phyloP scores from a whole-genome alignment of 2,113 vertebrate species.

The Oncorhynchus nerka region DNA sequence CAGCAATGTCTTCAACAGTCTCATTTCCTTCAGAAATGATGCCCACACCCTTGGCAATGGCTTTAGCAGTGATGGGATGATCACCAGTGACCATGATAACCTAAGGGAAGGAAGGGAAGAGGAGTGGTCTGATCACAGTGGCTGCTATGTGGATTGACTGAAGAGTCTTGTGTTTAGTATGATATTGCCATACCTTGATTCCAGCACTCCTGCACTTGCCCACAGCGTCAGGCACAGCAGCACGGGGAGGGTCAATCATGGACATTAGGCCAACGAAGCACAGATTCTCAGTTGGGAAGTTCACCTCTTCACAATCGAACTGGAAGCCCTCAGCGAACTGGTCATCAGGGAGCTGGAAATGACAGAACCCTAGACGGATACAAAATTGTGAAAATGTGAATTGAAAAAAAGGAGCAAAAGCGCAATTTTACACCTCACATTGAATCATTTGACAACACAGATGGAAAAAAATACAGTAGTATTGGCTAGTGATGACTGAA shows the following conservation, averaged over 20 bases:
- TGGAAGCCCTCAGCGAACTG: constrained; percentile 83
- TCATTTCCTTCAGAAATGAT: constrained; percentile 96
- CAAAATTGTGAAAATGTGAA: not conserved
- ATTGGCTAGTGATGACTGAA: not conserved
- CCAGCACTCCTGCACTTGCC: constrained; percentile 92
- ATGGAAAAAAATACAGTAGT: not conserved
- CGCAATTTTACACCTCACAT: not conserved
- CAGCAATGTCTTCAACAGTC: constrained; percentile 92
- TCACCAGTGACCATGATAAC: constrained; percentile 96
- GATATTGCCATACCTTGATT: constrained; percentile 79
- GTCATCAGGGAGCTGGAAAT: constrained; percentile 78
- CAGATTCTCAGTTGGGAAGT: constrained; percentile 86
- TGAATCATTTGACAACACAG: not conserved
- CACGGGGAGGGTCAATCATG: constrained; percentile 90
- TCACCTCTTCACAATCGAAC: constrained; percentile 85
- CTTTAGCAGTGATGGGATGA: constrained; percentile 95
- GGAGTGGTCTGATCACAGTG: not conserved
- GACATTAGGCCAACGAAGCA: constrained; percentile 95
- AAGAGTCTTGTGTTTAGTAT: not conserved
- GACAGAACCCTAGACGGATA: constrained; percentile 82
- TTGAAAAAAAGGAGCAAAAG: not conserved
- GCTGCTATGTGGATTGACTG: not conserved
- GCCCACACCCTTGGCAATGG: constrained; percentile 92
- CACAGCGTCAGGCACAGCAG: constrained; percentile 86
- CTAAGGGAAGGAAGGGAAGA: constrained; percentile 49